Evolutionary conservation across 2,888 invertebrate genomes (phyloP), one percentile per base, ranked within the genome.

Genomic region (Polydrusus tereticollis): DNA sequence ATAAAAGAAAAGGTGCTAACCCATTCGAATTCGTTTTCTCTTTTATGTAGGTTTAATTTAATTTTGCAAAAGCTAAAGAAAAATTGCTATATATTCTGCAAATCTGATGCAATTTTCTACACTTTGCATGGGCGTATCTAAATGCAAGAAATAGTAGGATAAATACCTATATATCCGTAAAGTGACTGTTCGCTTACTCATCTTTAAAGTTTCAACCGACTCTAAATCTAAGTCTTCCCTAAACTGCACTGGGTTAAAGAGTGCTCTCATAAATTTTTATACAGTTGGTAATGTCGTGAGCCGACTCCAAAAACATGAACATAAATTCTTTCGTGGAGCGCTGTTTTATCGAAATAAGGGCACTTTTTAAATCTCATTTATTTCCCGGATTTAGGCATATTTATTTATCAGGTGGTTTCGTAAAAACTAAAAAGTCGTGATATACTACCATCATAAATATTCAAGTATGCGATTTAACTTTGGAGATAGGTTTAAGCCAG

Each of bases 181-280:
- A 29, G 4, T 10, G 8, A 33, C 33, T 33, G 10, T 2, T 33
- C 36, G 36, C n/a, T n/a, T 10, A 36, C 7, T 7, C 4, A 4
- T 7, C 29, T 29, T 4, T 29, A 29, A 20, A 21, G 10, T 59
- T 26, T 33, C 29, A 16, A 29, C 52, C 52, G 52, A 55, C 29
- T 33, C 18, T 29, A n/a, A 55, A 55, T 8, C 33, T 41, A 43
- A 57, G 43, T 65, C 16, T 23, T 41, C 23, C 14, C n/a, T 41
- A 57, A 55, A 65, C 21, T 29, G 65, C 57, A 65, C 41, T 81
- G 59, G 67, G 58, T 67, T 67, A 60, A 67, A 67, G 36, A 58
- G 59, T 50, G 16, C 23, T 47, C 33, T 60, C 59, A 67, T 67
- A 69, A 69, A 62, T 69, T 69, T 69, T 69, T 69, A 69, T 69